phyloP scores from a whole-genome alignment of 2,113 vertebrate species.

The Hemiprocne comata region DNA sequence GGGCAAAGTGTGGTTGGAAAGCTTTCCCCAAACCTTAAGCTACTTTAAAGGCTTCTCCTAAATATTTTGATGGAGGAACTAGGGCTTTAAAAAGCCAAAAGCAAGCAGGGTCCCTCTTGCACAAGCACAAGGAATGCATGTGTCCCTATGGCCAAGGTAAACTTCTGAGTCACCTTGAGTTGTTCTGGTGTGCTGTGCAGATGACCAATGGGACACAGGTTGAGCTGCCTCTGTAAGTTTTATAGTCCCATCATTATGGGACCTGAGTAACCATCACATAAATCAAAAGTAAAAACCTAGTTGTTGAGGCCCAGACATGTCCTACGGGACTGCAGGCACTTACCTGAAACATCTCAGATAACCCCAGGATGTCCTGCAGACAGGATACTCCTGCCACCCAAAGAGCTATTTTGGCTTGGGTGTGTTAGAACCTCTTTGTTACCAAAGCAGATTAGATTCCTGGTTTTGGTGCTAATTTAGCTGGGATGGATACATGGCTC shows the following conservation, averaged over 20 bases:
- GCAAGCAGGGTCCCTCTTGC: not conserved
- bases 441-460: not conserved
- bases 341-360: not conserved
- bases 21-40: not conserved
- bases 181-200: not conserved
- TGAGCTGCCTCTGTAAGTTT: not conserved
- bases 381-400: not conserved
- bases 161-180: not conserved
- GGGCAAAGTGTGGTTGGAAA: not conserved
- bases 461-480: not conserved
- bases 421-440: not conserved
- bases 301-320: fast-evolving
- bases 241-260: not conserved
- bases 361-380: not conserved
- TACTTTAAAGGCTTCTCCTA: not conserved
- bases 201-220: not conserved
- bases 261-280: not conserved
- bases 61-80: not conserved
- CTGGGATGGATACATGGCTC: not conserved
- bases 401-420: not conserved
- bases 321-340: fast-evolving
- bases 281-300: not conserved
- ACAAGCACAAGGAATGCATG: not conserved
- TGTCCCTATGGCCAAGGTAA: not conserved
- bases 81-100: not conserved